These are phyloP conservation scores for Drosophila sulfurigaster DNA, from an alignment of 1,140 invertebrate genomes.

Conservation along the genomic window DNA sequence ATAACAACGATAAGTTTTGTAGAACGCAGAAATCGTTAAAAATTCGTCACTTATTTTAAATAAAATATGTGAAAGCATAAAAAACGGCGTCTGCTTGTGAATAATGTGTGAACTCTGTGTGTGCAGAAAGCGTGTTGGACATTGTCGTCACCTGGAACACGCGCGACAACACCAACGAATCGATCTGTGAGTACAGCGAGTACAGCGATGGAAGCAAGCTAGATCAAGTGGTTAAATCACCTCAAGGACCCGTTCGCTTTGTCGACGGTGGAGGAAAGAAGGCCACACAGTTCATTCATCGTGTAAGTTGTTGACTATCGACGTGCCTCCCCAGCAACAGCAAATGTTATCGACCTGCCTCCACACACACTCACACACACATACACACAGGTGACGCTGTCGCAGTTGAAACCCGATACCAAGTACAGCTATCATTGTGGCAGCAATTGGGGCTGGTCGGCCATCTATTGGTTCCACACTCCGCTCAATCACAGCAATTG, in stretches of 20 bases:
- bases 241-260: slow-evolving; percentile 86
- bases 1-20: too few relatives aligned
- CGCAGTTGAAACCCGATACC: slow-evolving; percentile 87
- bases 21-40: too few relatives aligned
- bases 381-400: slow-evolving; percentile 86
- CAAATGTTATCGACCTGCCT: slow-evolving; percentile 85
- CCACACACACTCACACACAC: slow-evolving; percentile 73
- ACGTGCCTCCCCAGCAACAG: not conserved
- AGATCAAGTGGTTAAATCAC: slow-evolving; percentile 85
- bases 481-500: slow-evolving; percentile 88
- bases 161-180: slow-evolving; percentile 89
- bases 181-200: slow-evolving; percentile 92
- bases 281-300: slow-evolving; percentile 92
- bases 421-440: slow-evolving; percentile 94
- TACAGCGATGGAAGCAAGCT: slow-evolving; percentile 84
- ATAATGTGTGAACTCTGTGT: slow-evolving; percentile 48
- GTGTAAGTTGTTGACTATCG: slow-evolving; percentile 86
- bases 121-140: slow-evolving; percentile 88
- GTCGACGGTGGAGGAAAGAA: slow-evolving; percentile 91
- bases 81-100: not conserved
- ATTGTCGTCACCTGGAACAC: slow-evolving; percentile 97
- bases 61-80: too few relatives aligned
- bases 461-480: slow-evolving; percentile 91
- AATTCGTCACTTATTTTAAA: too few relatives aligned
- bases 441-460: slow-evolving; percentile 92